Conservation (phyloP, 2,797 vertebrate species). For the Rhinophrynus dorsalis region DNA sequence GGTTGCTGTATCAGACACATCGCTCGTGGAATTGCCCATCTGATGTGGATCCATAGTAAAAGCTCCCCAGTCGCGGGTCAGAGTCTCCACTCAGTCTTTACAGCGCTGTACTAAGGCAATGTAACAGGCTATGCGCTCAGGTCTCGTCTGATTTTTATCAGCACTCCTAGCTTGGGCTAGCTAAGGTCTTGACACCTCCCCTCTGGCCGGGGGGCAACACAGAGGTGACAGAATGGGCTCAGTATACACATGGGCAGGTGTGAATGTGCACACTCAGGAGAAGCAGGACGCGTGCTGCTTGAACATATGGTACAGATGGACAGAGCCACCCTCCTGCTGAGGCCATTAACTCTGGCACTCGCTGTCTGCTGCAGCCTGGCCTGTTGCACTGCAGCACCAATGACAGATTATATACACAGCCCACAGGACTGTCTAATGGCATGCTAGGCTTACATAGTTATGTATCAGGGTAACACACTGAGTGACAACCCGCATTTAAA, state of each 20-base stretch:
- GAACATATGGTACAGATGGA: constrained; percentile 30
- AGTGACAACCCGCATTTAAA: no score
- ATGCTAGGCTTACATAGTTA: no score
- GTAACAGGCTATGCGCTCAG: no score
- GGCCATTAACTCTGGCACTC: background rate
- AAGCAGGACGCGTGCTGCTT: constrained; percentile 38
- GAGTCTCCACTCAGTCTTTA: background rate
- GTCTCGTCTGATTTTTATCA: constrained; percentile 29
- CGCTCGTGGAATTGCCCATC: background rate
- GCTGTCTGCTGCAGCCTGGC: background rate
- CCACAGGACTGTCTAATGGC: no score
- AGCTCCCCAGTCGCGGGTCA: background rate
- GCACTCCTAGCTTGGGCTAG: background rate
- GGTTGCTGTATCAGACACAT: background rate
- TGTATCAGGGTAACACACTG: no score
- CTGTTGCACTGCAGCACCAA: background rate
- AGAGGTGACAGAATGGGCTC: constrained; percentile 11
- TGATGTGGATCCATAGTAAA: background rate
- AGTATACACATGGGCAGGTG: constrained; percentile 41
- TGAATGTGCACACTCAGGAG: constrained; percentile 21
- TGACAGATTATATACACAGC: no score
- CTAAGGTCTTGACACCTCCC: background rate
- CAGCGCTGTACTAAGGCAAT: background rate
- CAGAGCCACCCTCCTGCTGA: constrained; percentile 11
- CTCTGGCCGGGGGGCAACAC: background rate